Conservation (phyloP, 2,888 invertebrate species). For the Archaeoteleia sp. region DNA sequence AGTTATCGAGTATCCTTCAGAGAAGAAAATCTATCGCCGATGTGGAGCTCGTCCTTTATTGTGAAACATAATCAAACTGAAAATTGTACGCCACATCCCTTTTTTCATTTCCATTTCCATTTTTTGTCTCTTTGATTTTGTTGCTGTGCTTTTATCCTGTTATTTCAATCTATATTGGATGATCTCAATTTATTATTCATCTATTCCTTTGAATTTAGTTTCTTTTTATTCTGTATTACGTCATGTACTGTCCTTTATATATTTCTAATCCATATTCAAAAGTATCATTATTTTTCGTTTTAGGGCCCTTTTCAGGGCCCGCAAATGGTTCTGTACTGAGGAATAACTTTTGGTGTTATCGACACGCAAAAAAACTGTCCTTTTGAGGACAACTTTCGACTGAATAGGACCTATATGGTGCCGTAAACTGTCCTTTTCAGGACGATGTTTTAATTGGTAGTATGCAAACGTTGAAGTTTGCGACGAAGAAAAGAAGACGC, state of each 20-base stretch:
- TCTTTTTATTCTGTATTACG: too few species aligned
- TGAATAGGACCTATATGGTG: slow-evolving; percentile 14
- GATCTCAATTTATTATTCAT: too few species aligned
- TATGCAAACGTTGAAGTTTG: too few species aligned
- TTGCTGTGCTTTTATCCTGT: not conserved
- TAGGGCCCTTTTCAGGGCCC: slow-evolving; percentile 67
- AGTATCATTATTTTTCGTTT: too few species aligned
- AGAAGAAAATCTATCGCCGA: slow-evolving; percentile 17
- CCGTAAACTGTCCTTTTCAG: slow-evolving; percentile 51
- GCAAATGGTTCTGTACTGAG: slow-evolving; percentile 57
- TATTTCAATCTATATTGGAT: too few species aligned
- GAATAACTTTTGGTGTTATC: slow-evolving; percentile 42
- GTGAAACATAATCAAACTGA: not conserved
- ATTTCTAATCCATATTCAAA: slow-evolving; percentile 4
- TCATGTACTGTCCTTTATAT: too few species aligned
- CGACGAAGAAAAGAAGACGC: too few species aligned
- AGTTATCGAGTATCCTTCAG: slow-evolving; percentile 3
- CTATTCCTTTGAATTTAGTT: too few species aligned
- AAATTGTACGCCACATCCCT: slow-evolving; percentile 1
- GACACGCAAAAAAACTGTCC: slow-evolving; percentile 47
- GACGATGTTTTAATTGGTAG: slow-evolving; percentile 32
- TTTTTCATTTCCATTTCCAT: slow-evolving; percentile 4
- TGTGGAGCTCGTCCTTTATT: slow-evolving; percentile 9
- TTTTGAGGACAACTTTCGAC: slow-evolving; percentile 53
- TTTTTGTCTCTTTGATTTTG: too few species aligned